Evolutionary conservation across 2,797 vertebrate genomes (phyloP), one percentile per base, ranked within the genome.

Genomic region (Thalassophryne amazonica): DNA sequence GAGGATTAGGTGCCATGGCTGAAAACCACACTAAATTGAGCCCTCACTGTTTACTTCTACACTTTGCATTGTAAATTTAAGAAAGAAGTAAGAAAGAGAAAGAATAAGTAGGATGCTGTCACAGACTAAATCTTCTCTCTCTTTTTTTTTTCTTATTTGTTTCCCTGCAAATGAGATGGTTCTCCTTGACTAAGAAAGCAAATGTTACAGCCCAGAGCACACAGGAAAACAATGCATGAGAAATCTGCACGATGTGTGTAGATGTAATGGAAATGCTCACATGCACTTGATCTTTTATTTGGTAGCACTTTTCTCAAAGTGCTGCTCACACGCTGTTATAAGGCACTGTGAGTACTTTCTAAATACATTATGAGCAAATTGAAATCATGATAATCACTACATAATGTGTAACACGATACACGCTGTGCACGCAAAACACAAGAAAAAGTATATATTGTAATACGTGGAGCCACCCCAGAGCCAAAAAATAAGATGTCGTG

Each of bases 141-240:
- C n/a, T 68, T 78, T 70, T 17, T 12, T 42, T 69, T 75, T 81
- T 78, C 72, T 76, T 81, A 83, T 86, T 86, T 84, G 79, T 87
- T 88, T 83, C 74, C 78, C 75, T 67, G 81, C 76, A 88, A 91
- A 90, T 90, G 77, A 86, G 89, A 92, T 90, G 90, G 86, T 89
- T 89, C 83, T 81, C 80, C 78, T 78, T 74, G 75, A 85, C 80
- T 78, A 83, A 87, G 86, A 83, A 85, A 83, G 88, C 77, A 86
- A 89, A 83, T 84, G 84, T 86, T 85, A 86, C 83, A 87, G 73
- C 84, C 71, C 80, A 82, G 72, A 85, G 80, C 81, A 73, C 80
- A 76, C 60, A 76, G 68, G 71, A 78, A 80, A 72, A 80, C 69
- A 72, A 87, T 69, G 83, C 74, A 83, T 84, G 78, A 78, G 67